A percentile compares a stretch with the other conserved stretches of the same genome.
Evolutionary conservation across 2,888 invertebrate genomes (phyloP).

Genomic region (Drosophila ezoana): DNA sequence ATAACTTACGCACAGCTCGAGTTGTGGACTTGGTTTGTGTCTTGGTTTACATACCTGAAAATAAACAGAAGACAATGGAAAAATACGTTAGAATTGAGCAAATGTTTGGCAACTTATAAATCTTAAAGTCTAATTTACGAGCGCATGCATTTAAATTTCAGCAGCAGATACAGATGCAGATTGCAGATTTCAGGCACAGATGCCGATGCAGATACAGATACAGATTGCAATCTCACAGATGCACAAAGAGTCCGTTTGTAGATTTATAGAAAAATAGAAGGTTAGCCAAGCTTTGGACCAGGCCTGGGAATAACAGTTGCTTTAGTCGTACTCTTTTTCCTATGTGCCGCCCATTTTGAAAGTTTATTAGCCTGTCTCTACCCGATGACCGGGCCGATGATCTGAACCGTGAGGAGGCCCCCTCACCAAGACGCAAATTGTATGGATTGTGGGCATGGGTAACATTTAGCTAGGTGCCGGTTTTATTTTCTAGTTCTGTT

Average conservation of each 20-base stretch:
- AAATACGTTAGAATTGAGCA: constrained; percentile 17
- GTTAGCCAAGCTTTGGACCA: not conserved
- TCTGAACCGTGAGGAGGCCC: not conserved
- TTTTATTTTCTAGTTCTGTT: not conserved
- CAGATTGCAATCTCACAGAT: constrained; percentile 2
- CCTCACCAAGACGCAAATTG: constrained; percentile 16
- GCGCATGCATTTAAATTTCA: constrained; percentile 35
- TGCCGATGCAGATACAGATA: not conserved
- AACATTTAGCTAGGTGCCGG: constrained; percentile 15
- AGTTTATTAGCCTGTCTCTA: constrained; percentile 16
- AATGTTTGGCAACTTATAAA: constrained; percentile 16
- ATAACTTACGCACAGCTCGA: constrained; percentile 23
- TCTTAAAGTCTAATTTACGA: constrained; percentile 34
- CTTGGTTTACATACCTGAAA: constrained; percentile 46
- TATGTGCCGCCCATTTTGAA: constrained; percentile 25
- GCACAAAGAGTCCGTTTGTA: constrained; percentile 2
- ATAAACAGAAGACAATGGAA: constrained; percentile 35
- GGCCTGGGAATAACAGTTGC: constrained; percentile 3
- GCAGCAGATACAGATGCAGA: constrained; percentile 5
- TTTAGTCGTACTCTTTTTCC: not conserved
- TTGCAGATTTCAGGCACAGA: constrained; percentile 5
- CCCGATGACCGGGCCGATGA: constrained; percentile 1
- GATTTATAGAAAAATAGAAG: constrained; percentile 37
- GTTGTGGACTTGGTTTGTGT: not conserved
- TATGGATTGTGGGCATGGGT: constrained; percentile 19